Conservation (phyloP, 2,888 invertebrate genomes). For the Brenthis daphne region DNA sequence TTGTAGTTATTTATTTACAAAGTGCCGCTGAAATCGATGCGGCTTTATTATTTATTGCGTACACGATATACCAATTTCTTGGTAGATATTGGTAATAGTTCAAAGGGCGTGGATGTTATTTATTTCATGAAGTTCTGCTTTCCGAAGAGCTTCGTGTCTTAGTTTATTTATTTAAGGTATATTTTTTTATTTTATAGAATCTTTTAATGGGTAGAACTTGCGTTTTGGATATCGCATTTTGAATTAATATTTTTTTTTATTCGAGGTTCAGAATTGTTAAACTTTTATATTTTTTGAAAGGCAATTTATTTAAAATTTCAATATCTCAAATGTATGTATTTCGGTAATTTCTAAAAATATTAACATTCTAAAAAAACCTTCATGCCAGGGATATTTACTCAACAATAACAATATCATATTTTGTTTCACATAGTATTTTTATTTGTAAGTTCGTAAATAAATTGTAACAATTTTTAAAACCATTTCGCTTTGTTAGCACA, state of each 20-base stretch:
- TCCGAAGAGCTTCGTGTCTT: constrained; percentile 32
- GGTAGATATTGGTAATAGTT: constrained; percentile 45
- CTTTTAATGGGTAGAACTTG: constrained; percentile 20
- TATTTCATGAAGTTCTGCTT: constrained; percentile 44
- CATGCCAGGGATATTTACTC: too few relatives aligned
- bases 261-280: background rate
- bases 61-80: constrained; percentile 45
- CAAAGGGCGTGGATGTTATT: constrained; percentile 44
- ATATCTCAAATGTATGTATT: too few relatives aligned
- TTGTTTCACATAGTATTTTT: too few relatives aligned
- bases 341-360: too few relatives aligned
- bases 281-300: background rate
- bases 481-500: too few relatives aligned
- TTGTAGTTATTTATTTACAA: constrained; percentile 46
- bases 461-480: too few relatives aligned
- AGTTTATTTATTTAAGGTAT: constrained; percentile 39
- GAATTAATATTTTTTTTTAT: background rate
- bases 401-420: too few relatives aligned
- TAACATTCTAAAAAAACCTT: too few relatives aligned
- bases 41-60: constrained; percentile 45
- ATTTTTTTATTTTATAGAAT: constrained; percentile 33
- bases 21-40: constrained; percentile 43
- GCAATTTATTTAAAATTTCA: too few relatives aligned
- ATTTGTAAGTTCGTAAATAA: too few relatives aligned
- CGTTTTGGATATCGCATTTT: background rate